A percentile compares a stretch with the other conserved stretches of the same genome.
phyloP scores from a whole-genome alignment of 2,797 vertebrate genomes.

The Lagocephalus sceleratus region DNA sequence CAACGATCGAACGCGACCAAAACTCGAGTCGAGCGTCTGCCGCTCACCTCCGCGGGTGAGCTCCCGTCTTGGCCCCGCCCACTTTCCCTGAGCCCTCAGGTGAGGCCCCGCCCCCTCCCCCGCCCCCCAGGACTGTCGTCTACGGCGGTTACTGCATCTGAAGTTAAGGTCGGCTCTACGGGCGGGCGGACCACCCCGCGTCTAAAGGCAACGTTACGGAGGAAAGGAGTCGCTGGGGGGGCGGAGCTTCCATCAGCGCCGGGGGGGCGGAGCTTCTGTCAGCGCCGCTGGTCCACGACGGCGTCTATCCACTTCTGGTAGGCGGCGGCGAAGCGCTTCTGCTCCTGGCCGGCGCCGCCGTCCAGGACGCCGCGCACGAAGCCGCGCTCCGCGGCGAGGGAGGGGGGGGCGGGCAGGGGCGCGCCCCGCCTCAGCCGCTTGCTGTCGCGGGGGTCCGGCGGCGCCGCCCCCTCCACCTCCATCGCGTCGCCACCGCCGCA shows the following conservation, averaged over 20 bases:
- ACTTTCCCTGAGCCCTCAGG: slow-evolving; percentile 22
- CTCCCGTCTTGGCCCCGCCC: no score
- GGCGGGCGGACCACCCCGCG: slow-evolving; percentile 24
- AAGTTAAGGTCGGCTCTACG: slow-evolving; percentile 28
- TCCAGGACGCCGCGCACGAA: slow-evolving; percentile 83
- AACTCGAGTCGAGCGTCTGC: no score
- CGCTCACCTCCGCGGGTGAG: no score
- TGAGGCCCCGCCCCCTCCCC: slow-evolving; percentile 13
- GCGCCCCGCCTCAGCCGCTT: slow-evolving; percentile 89
- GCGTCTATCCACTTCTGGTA: slow-evolving; percentile 93
- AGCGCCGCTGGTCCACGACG: slow-evolving; percentile 80
- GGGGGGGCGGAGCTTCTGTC: slow-evolving; percentile 12
- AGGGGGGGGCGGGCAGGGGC: slow-evolving; percentile 58
- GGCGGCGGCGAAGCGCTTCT: slow-evolving; percentile 86
- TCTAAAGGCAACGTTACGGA: slow-evolving; percentile 46
- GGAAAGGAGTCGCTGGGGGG: slow-evolving; percentile 14
- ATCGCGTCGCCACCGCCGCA: slow-evolving; percentile 70
- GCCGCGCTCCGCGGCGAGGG: slow-evolving; percentile 79
- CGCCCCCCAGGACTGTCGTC: slow-evolving; percentile 5
- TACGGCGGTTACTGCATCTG: slow-evolving; percentile 24
- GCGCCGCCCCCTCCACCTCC: slow-evolving; percentile 80
- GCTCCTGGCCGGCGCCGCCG: slow-evolving; percentile 79
- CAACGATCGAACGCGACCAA: no score
- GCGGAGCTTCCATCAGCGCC: no score
- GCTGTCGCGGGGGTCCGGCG: slow-evolving; percentile 81